Base-by-base conservation (phyloP, 2,888 invertebrate species). In the Drosophila rubida region DNA sequence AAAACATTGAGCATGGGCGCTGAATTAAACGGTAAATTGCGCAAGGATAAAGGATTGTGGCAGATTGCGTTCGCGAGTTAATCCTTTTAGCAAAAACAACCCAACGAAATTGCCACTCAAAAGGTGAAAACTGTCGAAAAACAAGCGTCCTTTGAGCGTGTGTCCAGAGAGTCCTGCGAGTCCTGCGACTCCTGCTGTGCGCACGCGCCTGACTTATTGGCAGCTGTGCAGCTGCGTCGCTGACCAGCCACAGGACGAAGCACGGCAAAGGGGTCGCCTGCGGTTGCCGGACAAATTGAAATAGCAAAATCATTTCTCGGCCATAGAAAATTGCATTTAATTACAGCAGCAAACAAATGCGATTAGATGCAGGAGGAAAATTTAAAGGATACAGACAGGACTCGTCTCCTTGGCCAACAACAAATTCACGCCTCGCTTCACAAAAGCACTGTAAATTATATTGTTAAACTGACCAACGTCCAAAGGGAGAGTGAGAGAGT, bases 361-460 rank as follows among this genome's bases (percentile, higher is more conserved):
- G 83, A 81, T 84, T 83, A 81, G 74, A 61, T 55, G 62, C 71
- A 55, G 66, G 22, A 67, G 44, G 16, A 46, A 22, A 23, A 62
- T 70, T 63, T 49, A 63, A 64, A 59, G 48, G 19, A 19, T 19
- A 3, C 3, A 3, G 19, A 2, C 62, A 44, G 55, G 55, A 37
- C 27, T 27, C n/a, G 45, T 58, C 46, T 58, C 58, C 61, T 57
- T 62, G 53, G 68, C 64, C 41, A 70, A 60, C 66, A 69, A 79
- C 66, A 69, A 79, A 88, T 85, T 86, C 85, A 85, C 85, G 85
- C 85, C 85, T 85, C 85, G 87, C 85, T 88, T 78, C 84, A 87
- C 85, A 85, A 85, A 85, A 88, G 85, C 87, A 69, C 73, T 78
- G 88, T 85, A 85, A 85, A 88, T 85, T 85, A 85, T 80, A 75